Conservation (phyloP, 2,797 vertebrate species). For the Poeciliopsis infans region DNA sequence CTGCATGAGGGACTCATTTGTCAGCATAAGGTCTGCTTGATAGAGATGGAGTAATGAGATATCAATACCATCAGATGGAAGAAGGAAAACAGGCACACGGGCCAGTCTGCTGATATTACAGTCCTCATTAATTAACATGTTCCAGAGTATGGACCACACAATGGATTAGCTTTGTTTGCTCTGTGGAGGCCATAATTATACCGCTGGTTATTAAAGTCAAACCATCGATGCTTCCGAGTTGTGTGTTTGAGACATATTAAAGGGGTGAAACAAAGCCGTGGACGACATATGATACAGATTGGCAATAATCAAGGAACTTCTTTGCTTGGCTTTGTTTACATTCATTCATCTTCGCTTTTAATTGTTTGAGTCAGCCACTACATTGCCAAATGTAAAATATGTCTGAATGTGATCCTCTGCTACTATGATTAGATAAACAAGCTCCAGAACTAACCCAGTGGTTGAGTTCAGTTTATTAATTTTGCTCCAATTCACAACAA, state of each 20-base stretch:
- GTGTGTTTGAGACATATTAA: slow-evolving; percentile 8
- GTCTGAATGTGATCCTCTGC: background rate
- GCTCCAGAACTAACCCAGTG: background rate
- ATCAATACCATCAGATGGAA: slow-evolving; percentile 27
- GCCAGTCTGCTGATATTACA: slow-evolving; percentile 1
- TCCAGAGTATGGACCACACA: slow-evolving; percentile 38
- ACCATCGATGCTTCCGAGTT: background rate
- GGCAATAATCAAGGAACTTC: slow-evolving; percentile 24
- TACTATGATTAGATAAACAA: background rate
- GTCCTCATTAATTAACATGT: slow-evolving; percentile 35
- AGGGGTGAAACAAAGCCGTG: slow-evolving; percentile 17
- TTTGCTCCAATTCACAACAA: background rate
- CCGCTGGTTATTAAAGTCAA: slow-evolving; percentile 26
- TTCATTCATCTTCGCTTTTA: background rate
- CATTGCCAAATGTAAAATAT: background rate
- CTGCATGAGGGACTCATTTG: slow-evolving; percentile 3
- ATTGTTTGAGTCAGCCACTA: background rate
- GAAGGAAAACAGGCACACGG: background rate
- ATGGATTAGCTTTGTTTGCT: slow-evolving; percentile 52
- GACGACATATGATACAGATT: background rate
- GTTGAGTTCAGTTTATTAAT: background rate
- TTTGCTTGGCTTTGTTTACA: background rate
- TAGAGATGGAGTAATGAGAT: slow-evolving; percentile 39
- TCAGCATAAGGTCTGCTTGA: slow-evolving; percentile 25
- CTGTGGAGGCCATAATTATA: slow-evolving; percentile 36